phyloP scores from a whole-genome alignment of 2,888 invertebrate genomes.

The Hoplodrina ambigua region DNA sequence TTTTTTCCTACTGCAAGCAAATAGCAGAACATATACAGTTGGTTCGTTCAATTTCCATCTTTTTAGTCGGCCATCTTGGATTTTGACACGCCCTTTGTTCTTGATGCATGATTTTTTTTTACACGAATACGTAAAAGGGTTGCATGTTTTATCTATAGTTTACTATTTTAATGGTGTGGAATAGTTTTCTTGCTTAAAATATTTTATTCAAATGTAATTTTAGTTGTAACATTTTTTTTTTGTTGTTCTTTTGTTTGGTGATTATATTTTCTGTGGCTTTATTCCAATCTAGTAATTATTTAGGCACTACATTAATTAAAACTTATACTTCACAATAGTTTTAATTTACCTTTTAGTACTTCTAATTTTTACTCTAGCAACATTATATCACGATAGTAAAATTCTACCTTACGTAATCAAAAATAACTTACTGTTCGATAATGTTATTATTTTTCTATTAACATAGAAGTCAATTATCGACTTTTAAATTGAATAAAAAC shows the following conservation, averaged over 20 bases:
- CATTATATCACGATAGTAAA: background rate
- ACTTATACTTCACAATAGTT: background rate
- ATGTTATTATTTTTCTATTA: background rate
- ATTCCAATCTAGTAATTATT: background rate
- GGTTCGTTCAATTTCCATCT: slow-evolving; percentile 83
- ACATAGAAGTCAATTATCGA: background rate
- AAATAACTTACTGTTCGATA: background rate
- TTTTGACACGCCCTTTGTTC: slow-evolving; percentile 56
- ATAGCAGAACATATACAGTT: slow-evolving; percentile 90
- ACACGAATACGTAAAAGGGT: background rate
- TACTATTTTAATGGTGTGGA: background rate
- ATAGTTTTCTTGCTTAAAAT: background rate
- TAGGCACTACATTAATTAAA: too few relatives aligned
- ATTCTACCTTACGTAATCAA: background rate
- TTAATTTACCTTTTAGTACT: background rate
- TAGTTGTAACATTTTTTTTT: background rate
- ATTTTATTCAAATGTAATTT: background rate
- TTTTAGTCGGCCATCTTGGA: slow-evolving; percentile 64
- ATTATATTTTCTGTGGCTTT: background rate
- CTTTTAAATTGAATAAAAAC: background rate
- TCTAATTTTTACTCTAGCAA: slow-evolving; percentile 1
- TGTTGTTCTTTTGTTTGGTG: background rate
- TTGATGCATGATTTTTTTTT: slow-evolving; percentile 35
- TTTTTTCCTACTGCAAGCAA: slow-evolving; percentile 91
- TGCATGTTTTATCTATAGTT: slow-evolving; percentile 32